Percentiles rank a stretch among this genome's conserved stretches.
Evolutionary conservation across 1,140 invertebrate species (phyloP).

Genomic region (Sweltsa coloradensis): DNA sequence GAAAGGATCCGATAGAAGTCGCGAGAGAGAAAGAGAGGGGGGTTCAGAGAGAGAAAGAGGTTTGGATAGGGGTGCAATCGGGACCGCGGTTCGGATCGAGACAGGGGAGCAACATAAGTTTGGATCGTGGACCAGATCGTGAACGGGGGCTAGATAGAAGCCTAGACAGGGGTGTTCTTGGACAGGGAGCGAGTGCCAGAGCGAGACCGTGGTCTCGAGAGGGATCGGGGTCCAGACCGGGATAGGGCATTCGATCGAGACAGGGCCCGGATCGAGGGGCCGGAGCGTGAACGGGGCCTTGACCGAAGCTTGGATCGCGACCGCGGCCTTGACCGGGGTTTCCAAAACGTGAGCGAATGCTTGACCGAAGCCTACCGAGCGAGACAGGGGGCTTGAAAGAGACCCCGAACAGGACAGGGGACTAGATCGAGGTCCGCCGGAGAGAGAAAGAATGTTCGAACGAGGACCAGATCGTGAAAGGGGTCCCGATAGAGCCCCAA

Average conservation of each 20-base stretch:
- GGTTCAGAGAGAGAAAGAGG: slow-evolving; percentile 1
- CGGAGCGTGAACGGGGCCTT: too few species aligned
- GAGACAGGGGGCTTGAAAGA: background rate
- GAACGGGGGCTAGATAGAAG: background rate
- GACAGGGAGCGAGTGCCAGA: too few species aligned
- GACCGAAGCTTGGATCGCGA: slow-evolving; percentile 2
- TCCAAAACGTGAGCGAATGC: background rate
- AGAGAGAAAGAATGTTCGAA: background rate
- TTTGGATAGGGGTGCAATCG: background rate
- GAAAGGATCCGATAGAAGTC: background rate
- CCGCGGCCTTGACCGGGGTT: background rate
- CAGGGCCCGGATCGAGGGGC: background rate
- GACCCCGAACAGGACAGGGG: slow-evolving; percentile 5
- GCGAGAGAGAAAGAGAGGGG: slow-evolving; percentile 2
- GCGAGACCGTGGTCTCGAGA: background rate
- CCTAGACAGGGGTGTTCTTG: background rate
- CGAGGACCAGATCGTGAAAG: slow-evolving; percentile 14
- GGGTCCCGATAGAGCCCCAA: slow-evolving; percentile 22
- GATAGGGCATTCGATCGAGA: too few species aligned
- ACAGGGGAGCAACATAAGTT: too few species aligned
- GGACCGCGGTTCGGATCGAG: background rate
- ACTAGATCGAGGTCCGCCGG: background rate
- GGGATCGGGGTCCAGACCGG: too few species aligned
- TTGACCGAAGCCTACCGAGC: background rate
- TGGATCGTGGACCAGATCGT: too few species aligned